Evolutionary conservation across 2,113 vertebrate genomes (phyloP).

Genomic region (Toxostoma redivivum): DNA sequence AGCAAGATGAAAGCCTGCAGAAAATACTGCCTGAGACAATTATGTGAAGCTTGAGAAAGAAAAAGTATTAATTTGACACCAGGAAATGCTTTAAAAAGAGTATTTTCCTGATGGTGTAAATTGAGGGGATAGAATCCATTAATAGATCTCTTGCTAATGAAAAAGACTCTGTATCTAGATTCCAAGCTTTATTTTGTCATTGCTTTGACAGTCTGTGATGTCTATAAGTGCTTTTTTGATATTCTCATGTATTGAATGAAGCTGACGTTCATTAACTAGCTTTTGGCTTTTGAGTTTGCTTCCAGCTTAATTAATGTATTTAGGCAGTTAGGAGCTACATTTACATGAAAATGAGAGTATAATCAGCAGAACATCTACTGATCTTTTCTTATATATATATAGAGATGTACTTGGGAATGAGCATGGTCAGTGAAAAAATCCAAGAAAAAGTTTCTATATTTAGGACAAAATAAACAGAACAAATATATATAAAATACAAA

Average conservation of each 20-base stretch:
- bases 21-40: neutral
- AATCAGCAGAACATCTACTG: neutral
- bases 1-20: neutral
- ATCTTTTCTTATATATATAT: neutral
- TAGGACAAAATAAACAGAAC: neutral
- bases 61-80: neutral
- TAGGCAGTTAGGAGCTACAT: neutral
- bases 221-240: conserved; percentile 51
- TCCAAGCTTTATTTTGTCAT: conserved; percentile 38
- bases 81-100: conserved; percentile 4
- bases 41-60: neutral
- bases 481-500: neutral
- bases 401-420: neutral
- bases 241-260: conserved; percentile 16
- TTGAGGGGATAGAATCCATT: neutral
- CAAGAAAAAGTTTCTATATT: neutral
- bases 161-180: conserved; percentile 6
- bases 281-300: conserved; percentile 37
- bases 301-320: conserved; percentile 28
- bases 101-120: conserved; percentile 22
- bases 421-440: neutral
- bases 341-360: conserved; percentile 28
- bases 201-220: conserved; percentile 37
- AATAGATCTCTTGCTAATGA: neutral
- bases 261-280: conserved; percentile 12